Conservation (phyloP, 2,113 vertebrate species). For the Stegastes partitus region DNA sequence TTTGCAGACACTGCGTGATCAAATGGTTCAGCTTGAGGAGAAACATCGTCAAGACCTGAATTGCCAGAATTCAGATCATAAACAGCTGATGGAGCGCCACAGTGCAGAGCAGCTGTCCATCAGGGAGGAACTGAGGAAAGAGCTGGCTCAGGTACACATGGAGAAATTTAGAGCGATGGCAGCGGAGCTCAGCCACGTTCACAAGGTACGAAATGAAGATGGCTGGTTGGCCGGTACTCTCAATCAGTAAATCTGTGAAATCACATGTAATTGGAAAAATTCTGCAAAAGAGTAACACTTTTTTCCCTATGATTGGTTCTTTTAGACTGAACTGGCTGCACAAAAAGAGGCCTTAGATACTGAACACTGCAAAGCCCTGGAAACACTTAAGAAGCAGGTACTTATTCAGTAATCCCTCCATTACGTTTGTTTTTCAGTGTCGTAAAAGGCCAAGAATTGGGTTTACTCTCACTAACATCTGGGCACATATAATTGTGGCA, state of each 20-base stretch:
- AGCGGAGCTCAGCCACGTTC: slow-evolving; percentile 80
- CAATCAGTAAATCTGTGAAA: background rate
- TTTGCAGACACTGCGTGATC: slow-evolving; percentile 78
- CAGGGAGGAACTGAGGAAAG: slow-evolving; percentile 80
- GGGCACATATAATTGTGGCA: background rate
- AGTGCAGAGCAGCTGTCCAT: slow-evolving; percentile 74
- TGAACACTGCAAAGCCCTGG: slow-evolving; percentile 82
- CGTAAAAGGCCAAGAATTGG: background rate
- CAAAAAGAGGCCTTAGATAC: slow-evolving; percentile 83
- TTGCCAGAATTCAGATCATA: slow-evolving; percentile 53
- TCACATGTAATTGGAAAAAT: no score
- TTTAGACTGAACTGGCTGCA: slow-evolving; percentile 77
- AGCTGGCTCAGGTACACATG: slow-evolving; percentile 82
- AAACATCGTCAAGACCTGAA: slow-evolving; percentile 59
- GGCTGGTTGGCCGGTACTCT: no score
- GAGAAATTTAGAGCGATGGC: slow-evolving; percentile 86
- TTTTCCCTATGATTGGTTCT: slow-evolving; percentile 4
- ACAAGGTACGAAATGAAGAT: slow-evolving; percentile 83
- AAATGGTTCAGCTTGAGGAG: slow-evolving; percentile 77
- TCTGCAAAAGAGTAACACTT: background rate
- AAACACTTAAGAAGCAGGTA: slow-evolving; percentile 82
- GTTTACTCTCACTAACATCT: background rate
- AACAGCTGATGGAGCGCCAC: slow-evolving; percentile 72
- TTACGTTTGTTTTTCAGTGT: background rate
- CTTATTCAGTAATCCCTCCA: background rate